Base-by-base conservation (phyloP, 2,888 invertebrate genomes). In the Eilema caniola region DNA sequence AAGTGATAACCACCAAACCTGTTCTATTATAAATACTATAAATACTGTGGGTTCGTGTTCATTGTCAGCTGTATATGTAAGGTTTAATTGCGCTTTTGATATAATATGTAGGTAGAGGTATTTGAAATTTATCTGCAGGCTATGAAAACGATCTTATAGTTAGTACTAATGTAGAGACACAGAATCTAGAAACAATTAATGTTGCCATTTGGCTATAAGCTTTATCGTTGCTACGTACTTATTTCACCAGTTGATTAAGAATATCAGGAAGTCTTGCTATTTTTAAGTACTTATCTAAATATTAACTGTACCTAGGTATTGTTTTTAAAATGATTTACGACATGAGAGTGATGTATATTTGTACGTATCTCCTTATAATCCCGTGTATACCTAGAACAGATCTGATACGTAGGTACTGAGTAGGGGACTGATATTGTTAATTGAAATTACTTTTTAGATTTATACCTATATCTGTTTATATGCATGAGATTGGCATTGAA, bases 41-140 rank as follows among this genome's bases (percentile, higher is more conserved):
- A 41, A 47, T 59, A 60, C 60, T 60, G 71, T 67, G 53, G 71
- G 71, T 57, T 24, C 37, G 10, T 62, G 7, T 47, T 67, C 63
- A 63, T 67, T 67, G 71, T n/a, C 63, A 60, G 63, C 23, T 65
- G n/a, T 62, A 47, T 66, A 69, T 41, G 14, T 41, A 41, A 16
- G 31, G 61, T n/a, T 41, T 66, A 62, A 57, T 61, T 57, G n/a
- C 16, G 25, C 20, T 24, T 56, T 62, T 24, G 14, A 57, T 62
- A 31, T 57, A 23, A 33, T 10, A 53, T n/a, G 20, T 47, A 53
- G 28, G 28, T 28, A 28, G 5, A 10, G n/a, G 53, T 53, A 47
- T 28, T 20, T 25, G 31, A 12, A 53, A 23, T 56, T 53, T 56
- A 10, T 12, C 14, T 33, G 41, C 28, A 56, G 14, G 47, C n/a